Evolutionary conservation across 2,113 vertebrate species (phyloP).

Genomic region (Xenotilapia longispinis): DNA sequence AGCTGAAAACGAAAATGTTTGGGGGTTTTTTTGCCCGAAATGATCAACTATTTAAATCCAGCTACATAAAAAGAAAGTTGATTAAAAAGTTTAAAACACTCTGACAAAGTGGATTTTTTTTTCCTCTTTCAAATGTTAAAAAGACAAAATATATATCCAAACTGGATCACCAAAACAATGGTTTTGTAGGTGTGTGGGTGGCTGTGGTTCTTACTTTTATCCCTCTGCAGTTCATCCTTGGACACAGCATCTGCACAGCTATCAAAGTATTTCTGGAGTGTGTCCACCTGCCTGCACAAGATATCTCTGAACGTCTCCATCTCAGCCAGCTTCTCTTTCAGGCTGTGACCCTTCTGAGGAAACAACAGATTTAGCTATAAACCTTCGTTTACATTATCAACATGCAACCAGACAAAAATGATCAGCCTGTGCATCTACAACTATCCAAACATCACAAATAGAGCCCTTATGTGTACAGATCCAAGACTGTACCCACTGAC

Average conservation of each 20-base stretch:
- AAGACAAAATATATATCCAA: background rate
- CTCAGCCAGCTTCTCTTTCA: slow-evolving; percentile 94
- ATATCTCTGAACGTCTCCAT: slow-evolving; percentile 99
- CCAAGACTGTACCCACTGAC: background rate
- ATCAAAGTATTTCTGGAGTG: slow-evolving; percentile 74
- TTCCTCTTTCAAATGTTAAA: background rate
- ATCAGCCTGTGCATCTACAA: background rate
- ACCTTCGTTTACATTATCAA: background rate
- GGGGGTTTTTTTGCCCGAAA: rapidly evolving
- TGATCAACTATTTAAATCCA: background rate
- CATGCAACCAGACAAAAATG: background rate
- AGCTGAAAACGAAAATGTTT: background rate
- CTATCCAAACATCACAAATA: background rate
- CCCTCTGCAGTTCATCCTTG: slow-evolving; percentile 90
- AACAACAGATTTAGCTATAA: background rate
- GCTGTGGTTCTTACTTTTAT: slow-evolving; percentile 77
- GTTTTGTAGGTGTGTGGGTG: background rate
- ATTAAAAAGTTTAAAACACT: background rate
- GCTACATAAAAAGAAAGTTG: background rate
- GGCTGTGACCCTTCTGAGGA: slow-evolving; percentile 87
- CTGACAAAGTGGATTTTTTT: background rate
- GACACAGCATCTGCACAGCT: slow-evolving; percentile 83
- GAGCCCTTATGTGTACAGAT: background rate
- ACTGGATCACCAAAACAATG: background rate
- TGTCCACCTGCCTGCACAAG: slow-evolving; percentile 76